Evolutionary conservation across 2,888 invertebrate species (phyloP), one percentile per base, ranked within the genome.

Genomic region (Scaptomyza caliginosa): DNA sequence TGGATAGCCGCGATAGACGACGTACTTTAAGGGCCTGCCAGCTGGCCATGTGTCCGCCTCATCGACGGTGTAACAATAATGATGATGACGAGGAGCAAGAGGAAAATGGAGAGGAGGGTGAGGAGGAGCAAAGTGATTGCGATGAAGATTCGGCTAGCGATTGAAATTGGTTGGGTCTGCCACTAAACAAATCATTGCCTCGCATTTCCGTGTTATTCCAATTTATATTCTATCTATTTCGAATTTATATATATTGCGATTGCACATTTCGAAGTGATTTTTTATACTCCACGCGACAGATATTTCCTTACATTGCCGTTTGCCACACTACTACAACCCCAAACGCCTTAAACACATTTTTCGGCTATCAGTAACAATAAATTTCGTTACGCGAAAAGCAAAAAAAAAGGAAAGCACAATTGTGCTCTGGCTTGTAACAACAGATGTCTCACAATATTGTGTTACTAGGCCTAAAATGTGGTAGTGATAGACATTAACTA

Each of bases 341-440:
- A 0, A 30, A 30, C 30, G 16, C 13, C 16, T 24, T 4, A 17
- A 38, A 32, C 36, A 32, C 5, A 2, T 13, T 43, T 71, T 59
- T 62, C 34, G 62, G 55, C 75, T 48, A 71, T 71, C 59, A 74
- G 71, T 71, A 74, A 67, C 74, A 63, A 70, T 74, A 70, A 71
- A 74, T 74, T 74, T 57, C 39, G 51, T 48, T 48, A 46, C 66
- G 36, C 32, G 51, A 40, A 65, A 46, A 49, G 8, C 36, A 16
- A 30, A 34, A 23, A 23, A 39, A 28, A 38, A 13, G 52, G 13
- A 26, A 46, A 26, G 49, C 21, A 21, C 21, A 21, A 21, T 21
- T 21, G 32, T 34, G 55, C 36, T 34, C 28, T 50, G 7, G 23
- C 54, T n/a, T n/a, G n/a, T n/a, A n/a, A n/a, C n/a, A n/a, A n/a